phyloP scores from a whole-genome alignment of 2,888 invertebrate genomes.

The Doris montereyensis region DNA sequence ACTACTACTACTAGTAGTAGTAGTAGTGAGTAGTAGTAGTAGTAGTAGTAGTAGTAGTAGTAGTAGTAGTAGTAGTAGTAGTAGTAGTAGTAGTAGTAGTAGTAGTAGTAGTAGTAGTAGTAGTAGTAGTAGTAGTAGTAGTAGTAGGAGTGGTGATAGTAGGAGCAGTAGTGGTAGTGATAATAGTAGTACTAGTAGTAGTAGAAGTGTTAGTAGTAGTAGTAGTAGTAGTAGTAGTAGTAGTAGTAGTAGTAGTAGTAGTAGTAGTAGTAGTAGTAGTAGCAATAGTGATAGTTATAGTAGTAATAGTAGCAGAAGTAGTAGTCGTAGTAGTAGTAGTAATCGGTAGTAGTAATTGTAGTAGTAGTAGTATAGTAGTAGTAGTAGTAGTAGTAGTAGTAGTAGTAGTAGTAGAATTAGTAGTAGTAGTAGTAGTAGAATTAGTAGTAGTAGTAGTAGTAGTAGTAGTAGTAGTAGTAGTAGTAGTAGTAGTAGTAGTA shows the following conservation, averaged over 20 bases:
- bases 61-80: slow-evolving; percentile 2
- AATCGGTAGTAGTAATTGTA: no score
- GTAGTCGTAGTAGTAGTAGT: no score
- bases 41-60: slow-evolving; percentile 20
- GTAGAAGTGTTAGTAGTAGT: slow-evolving; percentile 20
- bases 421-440: no score
- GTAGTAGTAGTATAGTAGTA: no score
- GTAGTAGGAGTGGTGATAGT: no score
- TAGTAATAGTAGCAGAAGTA: no score
- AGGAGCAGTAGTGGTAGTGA: not conserved
- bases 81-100: not conserved
- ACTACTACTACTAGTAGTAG: not conserved
- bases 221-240: slow-evolving; percentile 26
- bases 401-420: not conserved
- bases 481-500: not conserved
- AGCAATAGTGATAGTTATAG: no score
- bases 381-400: not conserved
- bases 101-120: not conserved
- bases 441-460: no score
- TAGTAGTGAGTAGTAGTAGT: slow-evolving; percentile 14
- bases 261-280: slow-evolving; percentile 29
- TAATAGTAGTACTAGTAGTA: slow-evolving; percentile 8
- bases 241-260: slow-evolving; percentile 29
- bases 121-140: not conserved
- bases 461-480: not conserved